A percentile compares a stretch with the other conserved stretches of the same genome.
Evolutionary conservation across 2,797 vertebrate genomes (phyloP).

Genomic region (Myotis findleyi): DNA sequence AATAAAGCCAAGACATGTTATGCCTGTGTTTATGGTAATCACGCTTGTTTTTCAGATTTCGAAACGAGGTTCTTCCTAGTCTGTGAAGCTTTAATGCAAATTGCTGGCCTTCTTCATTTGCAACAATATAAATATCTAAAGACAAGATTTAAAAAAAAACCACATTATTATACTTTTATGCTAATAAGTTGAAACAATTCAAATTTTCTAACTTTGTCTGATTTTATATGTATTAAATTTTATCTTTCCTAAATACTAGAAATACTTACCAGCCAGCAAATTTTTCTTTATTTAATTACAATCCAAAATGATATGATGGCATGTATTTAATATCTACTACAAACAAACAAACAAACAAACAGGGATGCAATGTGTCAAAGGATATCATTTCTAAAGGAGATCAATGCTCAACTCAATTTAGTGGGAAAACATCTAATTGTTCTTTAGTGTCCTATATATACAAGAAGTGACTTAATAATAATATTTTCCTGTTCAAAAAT

Average conservation of each 20-base stretch:
- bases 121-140: slow-evolving; percentile 97
- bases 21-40: slow-evolving; percentile 97
- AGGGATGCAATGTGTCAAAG: not conserved
- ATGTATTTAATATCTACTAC: not conserved
- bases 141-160: slow-evolving; percentile 47
- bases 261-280: not conserved
- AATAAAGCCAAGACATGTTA: slow-evolving; percentile 98
- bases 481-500: not conserved
- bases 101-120: slow-evolving; percentile 92
- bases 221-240: slow-evolving; percentile 19
- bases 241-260: not conserved
- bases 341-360: slow-evolving; percentile 12
- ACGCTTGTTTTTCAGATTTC: slow-evolving; percentile 97
- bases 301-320: not conserved
- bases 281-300: not conserved
- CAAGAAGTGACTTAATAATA: not conserved
- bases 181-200: not conserved
- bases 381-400: not conserved
- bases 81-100: slow-evolving; percentile 96
- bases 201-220: not conserved
- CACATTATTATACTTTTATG: slow-evolving; percentile 14
- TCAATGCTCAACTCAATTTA: not conserved
- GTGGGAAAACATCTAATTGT: not conserved
- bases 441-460: not conserved
- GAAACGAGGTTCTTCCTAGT: slow-evolving; percentile 96